Conservation (phyloP, 2,113 vertebrate species). For the Sylvilagus bachmani region DNA sequence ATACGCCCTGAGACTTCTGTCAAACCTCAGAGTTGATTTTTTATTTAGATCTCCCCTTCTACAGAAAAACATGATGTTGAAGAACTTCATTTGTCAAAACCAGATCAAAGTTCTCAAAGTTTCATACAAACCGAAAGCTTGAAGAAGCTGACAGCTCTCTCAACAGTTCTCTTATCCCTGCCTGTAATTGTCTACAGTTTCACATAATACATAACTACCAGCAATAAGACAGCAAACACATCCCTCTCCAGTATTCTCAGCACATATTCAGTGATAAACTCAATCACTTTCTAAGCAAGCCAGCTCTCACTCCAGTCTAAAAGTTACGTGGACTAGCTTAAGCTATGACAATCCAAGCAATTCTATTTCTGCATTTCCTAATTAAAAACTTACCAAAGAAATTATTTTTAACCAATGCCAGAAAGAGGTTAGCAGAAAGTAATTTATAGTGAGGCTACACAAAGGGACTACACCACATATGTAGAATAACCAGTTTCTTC, state of each 20-base stretch:
- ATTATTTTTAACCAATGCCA: constrained; percentile 70
- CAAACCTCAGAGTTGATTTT: constrained; percentile 29
- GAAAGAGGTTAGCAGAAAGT: constrained; percentile 63
- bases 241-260: neutral
- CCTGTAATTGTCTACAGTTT: constrained; percentile 33
- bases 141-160: constrained; percentile 47
- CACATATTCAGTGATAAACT: constrained; percentile 41
- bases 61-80: constrained; percentile 60
- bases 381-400: constrained; percentile 63
- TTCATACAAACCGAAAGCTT: constrained; percentile 58
- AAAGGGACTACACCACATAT: constrained; percentile 59
- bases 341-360: constrained; percentile 68
- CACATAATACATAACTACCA: neutral
- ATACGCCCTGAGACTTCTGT: constrained; percentile 29
- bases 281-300: constrained; percentile 20
- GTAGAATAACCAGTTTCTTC: constrained; percentile 60
- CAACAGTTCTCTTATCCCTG: constrained; percentile 39
- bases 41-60: constrained; percentile 62
- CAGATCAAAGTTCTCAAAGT: constrained; percentile 50
- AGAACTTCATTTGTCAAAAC: constrained; percentile 68
- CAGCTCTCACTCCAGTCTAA: constrained; percentile 43
- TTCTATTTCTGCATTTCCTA: constrained; percentile 73
- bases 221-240: constrained; percentile 46
- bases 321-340: constrained; percentile 29
- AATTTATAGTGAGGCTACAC: constrained; percentile 70